Percentiles rank a stretch among this genome's conserved stretches.
phyloP scores from a whole-genome alignment of 2,888 invertebrate species.

The Eristalis arbustorum region DNA sequence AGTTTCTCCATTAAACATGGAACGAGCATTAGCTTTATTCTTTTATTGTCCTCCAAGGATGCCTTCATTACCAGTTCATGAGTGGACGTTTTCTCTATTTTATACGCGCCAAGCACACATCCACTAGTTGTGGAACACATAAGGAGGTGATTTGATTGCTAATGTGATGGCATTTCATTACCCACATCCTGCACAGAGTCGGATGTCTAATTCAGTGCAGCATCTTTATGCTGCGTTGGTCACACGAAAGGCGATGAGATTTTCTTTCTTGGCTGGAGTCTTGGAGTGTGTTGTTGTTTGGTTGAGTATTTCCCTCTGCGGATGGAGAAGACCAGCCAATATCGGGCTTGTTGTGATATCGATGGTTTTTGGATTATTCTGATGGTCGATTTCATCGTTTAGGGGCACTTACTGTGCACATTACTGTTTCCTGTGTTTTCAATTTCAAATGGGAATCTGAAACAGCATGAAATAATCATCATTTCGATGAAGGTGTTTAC shows the following conservation, averaged over 20 bases:
- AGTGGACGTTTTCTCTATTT: constrained; percentile 67
- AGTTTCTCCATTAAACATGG: constrained; percentile 72
- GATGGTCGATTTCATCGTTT: constrained; percentile 57
- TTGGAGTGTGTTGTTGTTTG: constrained; percentile 16
- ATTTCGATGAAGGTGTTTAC: constrained; percentile 10
- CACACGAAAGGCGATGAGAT: constrained; percentile 17
- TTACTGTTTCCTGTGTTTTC: constrained; percentile 59
- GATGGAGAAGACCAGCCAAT: constrained; percentile 31
- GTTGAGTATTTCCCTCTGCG: neutral
- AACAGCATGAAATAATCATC: constrained; percentile 60
- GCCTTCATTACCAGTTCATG: constrained; percentile 72
- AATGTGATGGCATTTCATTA: constrained; percentile 71
- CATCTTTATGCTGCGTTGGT: constrained; percentile 44
- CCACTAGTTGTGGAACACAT: constrained; percentile 58
- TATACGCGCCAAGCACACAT: constrained; percentile 51
- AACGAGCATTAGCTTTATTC: constrained; percentile 72
- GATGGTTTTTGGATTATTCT: constrained; percentile 57
- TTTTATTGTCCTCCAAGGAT: constrained; percentile 73
- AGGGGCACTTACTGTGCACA: constrained; percentile 50
- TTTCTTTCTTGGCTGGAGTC: neutral
- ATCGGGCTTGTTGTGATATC: constrained; percentile 39
- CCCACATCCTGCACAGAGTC: constrained; percentile 26
- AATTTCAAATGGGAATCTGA: constrained; percentile 53
- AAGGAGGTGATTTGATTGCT: constrained; percentile 73
- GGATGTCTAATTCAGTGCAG: constrained; percentile 26